phyloP scores from a whole-genome alignment of 2,888 invertebrate genomes.

The Sylvicola cinctus region DNA sequence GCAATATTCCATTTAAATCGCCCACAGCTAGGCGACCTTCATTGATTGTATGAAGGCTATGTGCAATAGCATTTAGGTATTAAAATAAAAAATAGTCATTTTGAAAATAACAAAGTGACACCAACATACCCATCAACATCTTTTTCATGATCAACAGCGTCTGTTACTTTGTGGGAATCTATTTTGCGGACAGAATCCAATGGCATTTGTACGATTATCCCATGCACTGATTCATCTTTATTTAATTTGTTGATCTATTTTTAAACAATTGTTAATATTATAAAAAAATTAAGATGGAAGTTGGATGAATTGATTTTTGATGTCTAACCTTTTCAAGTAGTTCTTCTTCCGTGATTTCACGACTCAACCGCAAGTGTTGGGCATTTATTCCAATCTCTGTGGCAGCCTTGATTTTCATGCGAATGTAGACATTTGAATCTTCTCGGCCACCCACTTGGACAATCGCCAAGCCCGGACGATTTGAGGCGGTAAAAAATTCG shows the following conservation, averaged over 20 bases:
- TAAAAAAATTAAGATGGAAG: background rate
- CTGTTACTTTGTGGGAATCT: constrained; percentile 70
- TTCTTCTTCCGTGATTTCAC: constrained; percentile 58
- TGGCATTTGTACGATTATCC: constrained; percentile 94
- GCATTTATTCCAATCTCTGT: constrained; percentile 73
- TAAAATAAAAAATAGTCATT: background rate
- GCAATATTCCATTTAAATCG: constrained; percentile 73
- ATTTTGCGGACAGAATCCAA: constrained; percentile 66
- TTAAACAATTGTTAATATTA: background rate
- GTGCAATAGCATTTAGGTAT: background rate
- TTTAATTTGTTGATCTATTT: constrained; percentile 37
- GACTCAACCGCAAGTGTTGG: constrained; percentile 58
- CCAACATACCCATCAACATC: constrained; percentile 75
- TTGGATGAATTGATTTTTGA: background rate
- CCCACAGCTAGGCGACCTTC: constrained; percentile 84
- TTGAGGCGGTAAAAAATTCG: too few relatives aligned
- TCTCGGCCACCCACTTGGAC: constrained; percentile 91
- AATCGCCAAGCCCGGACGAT: constrained; percentile 57
- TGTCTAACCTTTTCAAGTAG: constrained; percentile 18
- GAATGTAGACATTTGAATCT: constrained; percentile 96
- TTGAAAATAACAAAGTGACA: background rate
- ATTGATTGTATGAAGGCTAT: constrained; percentile 72
- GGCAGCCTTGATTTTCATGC: constrained; percentile 88
- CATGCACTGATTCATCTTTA: constrained; percentile 65
- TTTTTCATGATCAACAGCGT: constrained; percentile 71